Base-by-base conservation (phyloP, 2,797 vertebrate species). In the Lateolabrax maculatus region DNA sequence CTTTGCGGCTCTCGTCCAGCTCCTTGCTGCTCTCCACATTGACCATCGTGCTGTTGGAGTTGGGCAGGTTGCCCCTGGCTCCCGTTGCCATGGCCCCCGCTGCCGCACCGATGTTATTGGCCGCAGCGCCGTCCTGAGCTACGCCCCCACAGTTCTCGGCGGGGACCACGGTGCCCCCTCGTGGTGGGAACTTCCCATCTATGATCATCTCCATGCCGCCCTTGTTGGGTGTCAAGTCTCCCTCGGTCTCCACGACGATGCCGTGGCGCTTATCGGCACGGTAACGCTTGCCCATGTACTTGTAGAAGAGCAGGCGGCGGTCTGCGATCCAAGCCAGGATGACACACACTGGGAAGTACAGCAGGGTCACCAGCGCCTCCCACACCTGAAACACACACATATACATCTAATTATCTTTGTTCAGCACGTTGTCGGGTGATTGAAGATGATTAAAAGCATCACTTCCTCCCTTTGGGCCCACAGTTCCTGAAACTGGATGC, bases 221-320 rank as follows among this genome's bases (percentile, higher is more conserved):
- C 57, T 93, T 93, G 81, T 34, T 92, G 62, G 97, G 97, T 0
- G 92, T 91, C 4, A 96, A 79, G 80, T 97, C 97, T 0, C 96
- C 97, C 77, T 98, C 97, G 0, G 97, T 95, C 60, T 97, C 97
- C 19, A 98, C 96, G 49, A 98, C 97, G 79, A 98, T 97, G 78
- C 97, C 97, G 19, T 95, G 96, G 27, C 96, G 96, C 25, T 97
- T 97, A 92, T 98, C 96, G 0, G 97, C 96, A 4, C 96, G 96
- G 91, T 98, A 98, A 1, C 97, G 93, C 89, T 98, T 98, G 92
- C 97, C 96, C 84, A 98, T 97, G 75, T 97, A 97, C 62, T 98
- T 98, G 92, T 98, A 98, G 94, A 98, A 98, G 61, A 98, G 95
- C 39, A 98, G 94, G 0, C 97, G 89, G 65, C 97, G 97, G 87